Percentiles rank a stretch among this genome's conserved stretches.
Conservation (phyloP, 2,113 vertebrate species). For the Cervus canadensis region DNA sequence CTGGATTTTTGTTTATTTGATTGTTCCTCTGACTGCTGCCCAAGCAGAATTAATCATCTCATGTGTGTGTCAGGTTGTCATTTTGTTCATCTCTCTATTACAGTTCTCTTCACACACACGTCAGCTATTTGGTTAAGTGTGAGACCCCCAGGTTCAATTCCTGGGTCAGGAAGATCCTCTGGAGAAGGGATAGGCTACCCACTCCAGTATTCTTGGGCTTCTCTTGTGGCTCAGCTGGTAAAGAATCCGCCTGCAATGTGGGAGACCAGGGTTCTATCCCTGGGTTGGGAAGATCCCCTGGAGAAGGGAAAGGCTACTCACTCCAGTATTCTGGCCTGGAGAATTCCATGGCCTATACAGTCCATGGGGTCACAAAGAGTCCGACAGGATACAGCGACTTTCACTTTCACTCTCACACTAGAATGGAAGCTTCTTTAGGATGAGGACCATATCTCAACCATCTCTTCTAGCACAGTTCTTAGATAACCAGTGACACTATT, state of each 20-base stretch:
- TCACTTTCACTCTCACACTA: neutral
- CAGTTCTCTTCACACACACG: neutral
- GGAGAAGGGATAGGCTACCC: neutral
- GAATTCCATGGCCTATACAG: neutral
- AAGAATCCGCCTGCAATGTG: neutral
- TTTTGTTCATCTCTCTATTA: neutral
- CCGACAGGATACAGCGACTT: fast-evolving
- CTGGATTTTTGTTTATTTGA: neutral
- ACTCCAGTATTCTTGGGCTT: neutral
- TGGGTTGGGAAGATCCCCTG: neutral
- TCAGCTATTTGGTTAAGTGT: neutral
- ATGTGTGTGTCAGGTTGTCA: neutral
- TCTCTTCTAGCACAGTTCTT: neutral
- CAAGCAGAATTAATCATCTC: neutral
- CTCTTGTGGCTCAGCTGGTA: neutral
- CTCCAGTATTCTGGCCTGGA: neutral
- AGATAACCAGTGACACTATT: neutral
- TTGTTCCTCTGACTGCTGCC: neutral
- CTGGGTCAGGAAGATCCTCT: neutral
- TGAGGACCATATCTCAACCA: neutral
- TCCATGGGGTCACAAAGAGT: neutral
- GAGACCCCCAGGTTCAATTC: neutral
- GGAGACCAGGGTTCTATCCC: neutral
- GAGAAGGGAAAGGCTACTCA: neutral
- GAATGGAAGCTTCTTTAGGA: neutral